Base-by-base conservation (phyloP, 2,888 invertebrate species). In the Mythimna ferrago region DNA sequence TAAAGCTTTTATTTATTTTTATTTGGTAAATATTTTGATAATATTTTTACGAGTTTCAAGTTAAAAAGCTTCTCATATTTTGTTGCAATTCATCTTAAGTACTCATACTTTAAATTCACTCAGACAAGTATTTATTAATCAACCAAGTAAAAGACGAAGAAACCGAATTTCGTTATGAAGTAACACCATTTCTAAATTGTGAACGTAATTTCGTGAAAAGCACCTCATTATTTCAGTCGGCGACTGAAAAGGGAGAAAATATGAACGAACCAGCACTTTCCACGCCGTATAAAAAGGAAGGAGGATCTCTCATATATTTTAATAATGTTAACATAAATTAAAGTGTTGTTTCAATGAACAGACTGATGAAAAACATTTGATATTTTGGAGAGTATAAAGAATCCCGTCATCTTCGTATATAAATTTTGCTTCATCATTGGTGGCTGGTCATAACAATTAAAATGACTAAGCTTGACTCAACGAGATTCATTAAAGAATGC, bases 281-380 rank as follows among this genome's bases (percentile, higher is more conserved):
- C n/a, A 65, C 57, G 69, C 21, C 57, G 72, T 26, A 66, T 71
- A 62, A 65, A 73, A 75, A 69, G 26, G 65, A 69, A 62, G 56
- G 21, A 81, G 58, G 35, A 60, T 71, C 65, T 57, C 61, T 77
- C 77, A 78, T 83, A 80, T 71, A 82, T 83, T 82, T 83, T 80
- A 78, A 82, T 80, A 83, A 82, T 53, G 60, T 66, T 54, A 69
- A 62, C 58, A 56, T 69, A 71, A 81, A 76, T 66, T 81, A 69
- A 65, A 44, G 51, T 56, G 53, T 57, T 63, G 72, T 56, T 63
- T 68, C 21, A 70, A 70, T 70, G 66, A 62, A 48, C 56, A 58
- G 9, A 21, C 51, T 51, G 68, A 68, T 73, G 60, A 57, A 60
- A 68, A 58, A 58, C 0, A 54, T 41, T 48, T 56, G 3, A 26